Percentiles rank a stretch among this genome's conserved stretches.
These are phyloP conservation scores for Gallinago nigripennis DNA, from an alignment of 2,797 vertebrate species.

Conservation along the genomic window DNA sequence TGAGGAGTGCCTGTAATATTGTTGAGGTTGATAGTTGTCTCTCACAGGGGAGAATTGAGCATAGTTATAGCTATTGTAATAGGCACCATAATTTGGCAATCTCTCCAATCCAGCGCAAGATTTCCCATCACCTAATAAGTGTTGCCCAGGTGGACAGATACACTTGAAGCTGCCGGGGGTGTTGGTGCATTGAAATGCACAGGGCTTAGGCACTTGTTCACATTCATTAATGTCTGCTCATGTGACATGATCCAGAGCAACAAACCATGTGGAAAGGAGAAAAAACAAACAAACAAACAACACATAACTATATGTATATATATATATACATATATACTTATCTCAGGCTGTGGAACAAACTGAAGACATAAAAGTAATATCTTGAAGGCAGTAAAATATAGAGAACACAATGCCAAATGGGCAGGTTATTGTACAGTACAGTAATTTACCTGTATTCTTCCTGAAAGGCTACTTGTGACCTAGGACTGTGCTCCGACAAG, in stretches of 20 bases:
- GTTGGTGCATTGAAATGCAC: slow-evolving; percentile 93
- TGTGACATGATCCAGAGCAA: slow-evolving; percentile 79
- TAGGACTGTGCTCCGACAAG: neutral
- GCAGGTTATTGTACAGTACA: neutral
- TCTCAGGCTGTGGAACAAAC: slow-evolving; percentile 75
- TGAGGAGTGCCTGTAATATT: slow-evolving; percentile 91
- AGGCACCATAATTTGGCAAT: slow-evolving; percentile 86
- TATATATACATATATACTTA: neutral
- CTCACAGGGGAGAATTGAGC: slow-evolving; percentile 84
- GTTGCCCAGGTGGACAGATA: slow-evolving; percentile 90
- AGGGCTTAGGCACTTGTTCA: slow-evolving; percentile 89
- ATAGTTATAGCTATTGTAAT: slow-evolving; percentile 85
- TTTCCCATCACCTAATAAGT: slow-evolving; percentile 93
- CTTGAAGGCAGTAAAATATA: neutral
- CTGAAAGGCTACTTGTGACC: neutral
- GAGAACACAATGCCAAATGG: neutral
- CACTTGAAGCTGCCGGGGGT: slow-evolving; percentile 95
- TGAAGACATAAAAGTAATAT: slow-evolving; percentile 7
- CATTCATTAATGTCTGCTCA: slow-evolving; percentile 98
- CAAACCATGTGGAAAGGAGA: slow-evolving; percentile 68
- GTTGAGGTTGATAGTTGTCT: slow-evolving; percentile 81
- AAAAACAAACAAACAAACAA: slow-evolving; percentile 76
- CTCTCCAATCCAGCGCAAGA: slow-evolving; percentile 95
- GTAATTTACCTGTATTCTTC: neutral
- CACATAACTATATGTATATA: slow-evolving; percentile 54